Conservation (phyloP, 2,888 invertebrate genomes). For the Pedicia rivosa region DNA sequence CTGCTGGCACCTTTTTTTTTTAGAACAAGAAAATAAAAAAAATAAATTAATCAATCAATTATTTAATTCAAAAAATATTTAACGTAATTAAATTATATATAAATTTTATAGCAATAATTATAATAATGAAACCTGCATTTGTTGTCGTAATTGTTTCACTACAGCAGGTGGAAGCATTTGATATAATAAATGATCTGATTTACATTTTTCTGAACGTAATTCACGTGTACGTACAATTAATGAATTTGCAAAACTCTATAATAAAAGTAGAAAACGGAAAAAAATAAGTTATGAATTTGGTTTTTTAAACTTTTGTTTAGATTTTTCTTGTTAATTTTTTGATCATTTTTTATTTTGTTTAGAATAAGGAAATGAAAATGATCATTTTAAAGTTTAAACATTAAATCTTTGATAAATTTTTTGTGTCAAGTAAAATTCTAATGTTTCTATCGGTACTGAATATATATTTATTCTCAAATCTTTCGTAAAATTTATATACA, state of each 20-base stretch:
- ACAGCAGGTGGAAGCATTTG: conserved; percentile 42
- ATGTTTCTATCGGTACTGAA: too few relatives aligned
- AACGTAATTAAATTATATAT: neutral
- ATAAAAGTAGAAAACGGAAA: too few relatives aligned
- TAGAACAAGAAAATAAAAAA: conserved; percentile 2
- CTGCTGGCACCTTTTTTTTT: conserved; percentile 44
- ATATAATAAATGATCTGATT: conserved; percentile 39
- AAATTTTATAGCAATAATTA: neutral
- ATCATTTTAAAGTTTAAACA: too few relatives aligned
- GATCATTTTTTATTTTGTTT: too few relatives aligned
- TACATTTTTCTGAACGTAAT: conserved; percentile 37
- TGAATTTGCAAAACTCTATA: conserved; percentile 33
- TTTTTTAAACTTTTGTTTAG: too few relatives aligned
- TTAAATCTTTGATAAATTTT: too few relatives aligned
- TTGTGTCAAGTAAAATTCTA: too few relatives aligned
- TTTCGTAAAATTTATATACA: too few relatives aligned
- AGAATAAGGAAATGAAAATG: too few relatives aligned
- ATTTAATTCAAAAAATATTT: neutral
- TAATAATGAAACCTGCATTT: conserved; percentile 31
- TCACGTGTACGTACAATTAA: conserved; percentile 35
- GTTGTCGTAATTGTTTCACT: conserved; percentile 35
- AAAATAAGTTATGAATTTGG: too few relatives aligned
- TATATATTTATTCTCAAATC: too few relatives aligned
- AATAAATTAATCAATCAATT: neutral
- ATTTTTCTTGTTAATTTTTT: too few relatives aligned